These are phyloP conservation scores for Craterocephalus amniculus DNA, from an alignment of 2,797 vertebrate genomes.

Conservation along the genomic window DNA sequence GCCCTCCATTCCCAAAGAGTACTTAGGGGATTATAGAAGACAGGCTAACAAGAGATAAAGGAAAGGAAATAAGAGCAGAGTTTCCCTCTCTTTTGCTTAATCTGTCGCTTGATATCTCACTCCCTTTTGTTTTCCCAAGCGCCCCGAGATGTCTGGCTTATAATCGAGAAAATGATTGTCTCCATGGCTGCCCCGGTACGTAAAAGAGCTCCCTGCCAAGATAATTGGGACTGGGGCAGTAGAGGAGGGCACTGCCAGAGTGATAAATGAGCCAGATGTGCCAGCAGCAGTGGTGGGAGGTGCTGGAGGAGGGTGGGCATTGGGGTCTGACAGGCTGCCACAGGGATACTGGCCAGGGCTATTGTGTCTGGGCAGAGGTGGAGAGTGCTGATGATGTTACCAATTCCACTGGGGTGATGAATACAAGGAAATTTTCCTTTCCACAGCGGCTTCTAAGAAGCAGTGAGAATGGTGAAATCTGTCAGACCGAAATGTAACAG, in stretches of 20 bases:
- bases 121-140: constrained; percentile 71
- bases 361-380: constrained; percentile 60
- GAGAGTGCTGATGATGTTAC: constrained; percentile 36
- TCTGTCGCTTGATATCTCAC: constrained; percentile 39
- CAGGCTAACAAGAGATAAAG: constrained; percentile 65
- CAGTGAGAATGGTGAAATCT: constrained; percentile 52
- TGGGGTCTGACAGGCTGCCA: constrained; percentile 42
- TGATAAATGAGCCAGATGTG: constrained; percentile 83
- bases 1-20: constrained; percentile 24
- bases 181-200: constrained; percentile 41
- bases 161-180: constrained; percentile 71
- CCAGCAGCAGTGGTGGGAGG: constrained; percentile 24
- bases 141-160: constrained; percentile 67
- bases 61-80: constrained; percentile 79
- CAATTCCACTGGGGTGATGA: constrained; percentile 28
- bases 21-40: constrained; percentile 28
- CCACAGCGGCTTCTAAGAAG: constrained; percentile 29
- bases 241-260: constrained; percentile 64
- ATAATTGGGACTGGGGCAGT: constrained; percentile 59
- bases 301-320: constrained; percentile 35
- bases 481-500: constrained; percentile 27
- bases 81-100: constrained; percentile 57
- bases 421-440: constrained; percentile 33
- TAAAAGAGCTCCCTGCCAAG: constrained; percentile 71
- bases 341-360: constrained; percentile 32